Percentiles rank a stretch among this genome's conserved stretches.
Evolutionary conservation across 2,888 invertebrate genomes (phyloP).

Genomic region (Seira sanloemensis): DNA sequence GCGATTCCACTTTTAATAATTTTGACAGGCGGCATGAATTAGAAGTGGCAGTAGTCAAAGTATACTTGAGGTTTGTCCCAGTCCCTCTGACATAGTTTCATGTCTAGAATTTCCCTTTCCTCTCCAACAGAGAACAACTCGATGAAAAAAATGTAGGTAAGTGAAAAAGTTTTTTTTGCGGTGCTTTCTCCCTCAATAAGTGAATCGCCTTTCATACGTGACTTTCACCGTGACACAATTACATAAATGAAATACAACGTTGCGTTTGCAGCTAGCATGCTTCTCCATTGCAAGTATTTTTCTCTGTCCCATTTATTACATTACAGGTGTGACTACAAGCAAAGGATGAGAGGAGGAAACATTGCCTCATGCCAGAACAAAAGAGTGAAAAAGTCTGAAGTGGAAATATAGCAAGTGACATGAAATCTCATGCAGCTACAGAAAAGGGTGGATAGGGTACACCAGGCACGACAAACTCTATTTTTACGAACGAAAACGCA

Average conservation of each 20-base stretch:
- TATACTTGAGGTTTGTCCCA: no score
- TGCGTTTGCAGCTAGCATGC: not conserved
- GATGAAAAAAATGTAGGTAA: no score
- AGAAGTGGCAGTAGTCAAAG: no score
- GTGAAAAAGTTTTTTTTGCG: no score
- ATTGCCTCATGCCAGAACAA: not conserved
- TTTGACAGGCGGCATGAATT: no score
- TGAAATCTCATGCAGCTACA: not conserved
- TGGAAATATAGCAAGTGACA: not conserved
- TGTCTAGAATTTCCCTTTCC: no score
- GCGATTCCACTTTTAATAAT: no score
- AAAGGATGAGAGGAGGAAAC: not conserved
- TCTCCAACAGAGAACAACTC: no score
- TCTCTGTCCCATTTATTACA: not conserved
- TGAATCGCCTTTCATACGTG: no score
- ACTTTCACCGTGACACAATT: not conserved
- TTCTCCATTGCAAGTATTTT: not conserved
- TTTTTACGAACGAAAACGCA: not conserved
- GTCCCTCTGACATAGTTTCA: no score
- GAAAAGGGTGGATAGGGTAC: not conserved
- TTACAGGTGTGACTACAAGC: not conserved
- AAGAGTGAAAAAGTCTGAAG: not conserved
- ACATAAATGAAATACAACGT: not conserved
- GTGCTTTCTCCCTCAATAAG: no score
- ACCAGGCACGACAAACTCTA: constrained; percentile 16